These are phyloP conservation scores for Lates calcarifer DNA, from an alignment of 2,113 vertebrate genomes.

Conservation along the genomic window DNA sequence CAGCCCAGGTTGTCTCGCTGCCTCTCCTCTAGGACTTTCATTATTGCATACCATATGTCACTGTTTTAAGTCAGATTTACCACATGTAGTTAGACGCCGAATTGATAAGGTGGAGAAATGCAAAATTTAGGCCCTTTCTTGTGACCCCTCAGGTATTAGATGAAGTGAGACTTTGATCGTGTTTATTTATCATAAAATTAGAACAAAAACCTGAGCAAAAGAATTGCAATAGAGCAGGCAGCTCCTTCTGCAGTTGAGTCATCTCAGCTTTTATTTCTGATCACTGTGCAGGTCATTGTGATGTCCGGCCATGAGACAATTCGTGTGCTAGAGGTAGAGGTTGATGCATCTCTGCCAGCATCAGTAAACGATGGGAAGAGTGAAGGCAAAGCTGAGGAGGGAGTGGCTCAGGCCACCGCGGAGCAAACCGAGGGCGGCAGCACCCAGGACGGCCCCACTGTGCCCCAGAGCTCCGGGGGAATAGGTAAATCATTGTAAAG, in stretches of 20 bases:
- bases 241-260: neutral
- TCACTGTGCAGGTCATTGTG: slow-evolving; percentile 90
- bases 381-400: slow-evolving; percentile 81
- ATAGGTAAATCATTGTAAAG: slow-evolving; percentile 60
- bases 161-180: neutral
- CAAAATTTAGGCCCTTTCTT: neutral
- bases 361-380: slow-evolving; percentile 82
- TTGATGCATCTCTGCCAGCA: slow-evolving; percentile 85
- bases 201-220: neutral
- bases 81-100: neutral
- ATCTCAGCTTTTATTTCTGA: slow-evolving; percentile 12
- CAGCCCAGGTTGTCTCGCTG: slow-evolving; percentile 60
- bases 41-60: slow-evolving; percentile 52
- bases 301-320: slow-evolving; percentile 98
- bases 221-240: neutral
- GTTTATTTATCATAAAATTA: neutral
- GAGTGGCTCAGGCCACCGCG: slow-evolving; percentile 14
- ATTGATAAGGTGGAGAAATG: slow-evolving; percentile 2
- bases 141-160: neutral
- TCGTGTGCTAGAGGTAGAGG: slow-evolving; percentile 93
- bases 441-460: slow-evolving; percentile 48
- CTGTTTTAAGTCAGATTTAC: neutral
- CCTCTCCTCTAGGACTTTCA: slow-evolving; percentile 46
- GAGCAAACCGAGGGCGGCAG: slow-evolving; percentile 57
- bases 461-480: slow-evolving; percentile 55